Conservation (phyloP, 2,113 vertebrate species). For the Leptobrachium ailaonicum region DNA sequence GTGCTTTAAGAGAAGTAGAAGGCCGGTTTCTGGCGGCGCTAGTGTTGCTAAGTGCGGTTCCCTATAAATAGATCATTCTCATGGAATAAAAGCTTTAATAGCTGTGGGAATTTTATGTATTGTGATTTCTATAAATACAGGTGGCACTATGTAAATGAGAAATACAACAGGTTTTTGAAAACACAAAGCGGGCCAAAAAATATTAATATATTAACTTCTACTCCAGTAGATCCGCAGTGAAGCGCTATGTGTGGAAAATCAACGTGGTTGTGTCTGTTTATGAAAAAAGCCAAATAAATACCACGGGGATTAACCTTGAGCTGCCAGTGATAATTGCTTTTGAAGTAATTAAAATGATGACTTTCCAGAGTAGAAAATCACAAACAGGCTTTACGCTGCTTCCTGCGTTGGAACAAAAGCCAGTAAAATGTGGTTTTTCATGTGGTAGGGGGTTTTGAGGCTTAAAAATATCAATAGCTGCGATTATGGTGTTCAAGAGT, state of each 20-base stretch:
- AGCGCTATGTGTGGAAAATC: slow-evolving; percentile 50
- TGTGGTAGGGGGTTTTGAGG: too few relatives aligned
- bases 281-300: slow-evolving; percentile 62
- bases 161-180: neutral
- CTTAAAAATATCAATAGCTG: too few relatives aligned
- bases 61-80: slow-evolving; percentile 5
- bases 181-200: neutral
- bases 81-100: slow-evolving; percentile 29
- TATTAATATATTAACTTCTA: neutral
- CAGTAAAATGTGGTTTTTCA: neutral
- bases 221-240: slow-evolving; percentile 4
- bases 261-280: slow-evolving; percentile 54
- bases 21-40: neutral
- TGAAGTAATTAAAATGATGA: slow-evolving; percentile 52
- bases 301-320: slow-evolving; percentile 57
- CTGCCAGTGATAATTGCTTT: slow-evolving; percentile 48
- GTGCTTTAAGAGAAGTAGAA: slow-evolving; percentile 2
- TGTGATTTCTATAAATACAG: neutral
- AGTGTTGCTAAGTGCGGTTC: neutral
- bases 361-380: slow-evolving; percentile 40
- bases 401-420: slow-evolving; percentile 17
- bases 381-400: slow-evolving; percentile 33
- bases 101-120: neutral
- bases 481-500: too few relatives aligned
- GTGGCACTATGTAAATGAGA: neutral